Conservation (phyloP, 2,888 invertebrate species). For the Drosophila borealis region DNA sequence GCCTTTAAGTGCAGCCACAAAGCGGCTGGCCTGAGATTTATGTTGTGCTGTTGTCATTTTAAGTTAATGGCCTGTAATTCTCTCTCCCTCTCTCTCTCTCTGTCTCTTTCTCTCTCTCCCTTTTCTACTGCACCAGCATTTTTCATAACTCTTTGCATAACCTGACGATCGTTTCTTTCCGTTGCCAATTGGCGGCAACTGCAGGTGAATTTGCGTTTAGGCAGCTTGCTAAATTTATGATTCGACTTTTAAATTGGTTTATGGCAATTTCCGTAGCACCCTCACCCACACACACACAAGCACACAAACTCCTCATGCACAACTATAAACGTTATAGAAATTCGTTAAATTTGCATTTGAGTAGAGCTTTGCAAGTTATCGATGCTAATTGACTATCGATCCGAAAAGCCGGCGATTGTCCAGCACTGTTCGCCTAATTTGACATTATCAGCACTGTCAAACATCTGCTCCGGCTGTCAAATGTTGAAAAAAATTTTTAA, state of each 20-base stretch:
- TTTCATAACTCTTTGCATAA: constrained; percentile 65
- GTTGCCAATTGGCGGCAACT: constrained; percentile 45
- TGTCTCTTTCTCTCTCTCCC: constrained; percentile 9
- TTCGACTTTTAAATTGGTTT: constrained; percentile 69
- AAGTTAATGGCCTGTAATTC: constrained; percentile 82
- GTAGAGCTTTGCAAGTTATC: constrained; percentile 17
- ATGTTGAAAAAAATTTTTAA: constrained; percentile 8
- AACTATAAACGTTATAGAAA: too few relatives aligned
- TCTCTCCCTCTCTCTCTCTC: constrained; percentile 27
- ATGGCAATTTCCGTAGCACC: constrained; percentile 60
- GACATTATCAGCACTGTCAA: constrained; percentile 3
- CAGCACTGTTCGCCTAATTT: neutral
- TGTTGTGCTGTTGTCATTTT: constrained; percentile 81
- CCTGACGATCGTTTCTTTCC: constrained; percentile 47
- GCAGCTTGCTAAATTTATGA: constrained; percentile 64
- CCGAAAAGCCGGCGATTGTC: neutral
- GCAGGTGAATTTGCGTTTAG: constrained; percentile 63
- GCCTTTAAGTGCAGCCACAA: constrained; percentile 63
- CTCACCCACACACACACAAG: constrained; percentile 21
- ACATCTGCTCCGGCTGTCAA: neutral
- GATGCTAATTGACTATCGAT: constrained; percentile 12
- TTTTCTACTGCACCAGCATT: neutral
- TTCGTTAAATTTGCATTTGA: neutral
- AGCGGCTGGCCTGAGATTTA: constrained; percentile 73
- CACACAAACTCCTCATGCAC: neutral